Evolutionary conservation across 2,888 invertebrate species (phyloP), one percentile per base, ranked within the genome.

Genomic region (Pammene aurita): DNA sequence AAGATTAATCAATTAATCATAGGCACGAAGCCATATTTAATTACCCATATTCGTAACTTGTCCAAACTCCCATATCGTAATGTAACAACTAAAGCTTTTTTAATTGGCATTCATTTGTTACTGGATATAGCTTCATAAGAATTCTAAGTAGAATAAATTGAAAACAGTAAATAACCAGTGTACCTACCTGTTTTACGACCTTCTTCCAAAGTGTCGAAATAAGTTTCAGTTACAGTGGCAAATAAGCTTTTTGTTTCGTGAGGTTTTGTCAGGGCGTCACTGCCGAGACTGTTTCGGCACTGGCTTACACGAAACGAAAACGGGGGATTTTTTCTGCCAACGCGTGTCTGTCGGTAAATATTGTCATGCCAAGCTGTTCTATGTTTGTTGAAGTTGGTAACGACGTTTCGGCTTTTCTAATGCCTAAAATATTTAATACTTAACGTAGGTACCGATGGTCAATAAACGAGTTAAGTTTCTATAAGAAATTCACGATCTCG

Each of bases 161-260:
- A 55, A 61, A 54, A 60, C 61, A 7, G 60, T 61, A 61, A 67
- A 61, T 67, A 67, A 67, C 58, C 34, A 66, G 44, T 46, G 18
- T 13, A 62, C 11, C 4, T 26, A 26, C 48, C 60, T 35, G 60
- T 50, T 16, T 7, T 50, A 13, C 41, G 10, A 14, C 13, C 38
- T 13, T 18, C 11, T 14, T 62, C n/a, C 41, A 26, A 41, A 62
- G 10, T 52, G 50, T 18, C 41, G 50, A 62, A 52, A 26, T 41
- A 52, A 1, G 13, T 9, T 18, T 13, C 35, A 50, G 18, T 50
- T 16, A 11, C n/a, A 52, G 41, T 9, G 16, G 10, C n/a, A 52
- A 41, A n/a, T 41, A 62, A 38, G 38, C 18, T 50, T 62, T 62
- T 62, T 52, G 50, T 26, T 10, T 18, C 18, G 41, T 38, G 13